Base-by-base conservation (phyloP, 1,140 invertebrate species). In the Nephila pilipes region DNA sequence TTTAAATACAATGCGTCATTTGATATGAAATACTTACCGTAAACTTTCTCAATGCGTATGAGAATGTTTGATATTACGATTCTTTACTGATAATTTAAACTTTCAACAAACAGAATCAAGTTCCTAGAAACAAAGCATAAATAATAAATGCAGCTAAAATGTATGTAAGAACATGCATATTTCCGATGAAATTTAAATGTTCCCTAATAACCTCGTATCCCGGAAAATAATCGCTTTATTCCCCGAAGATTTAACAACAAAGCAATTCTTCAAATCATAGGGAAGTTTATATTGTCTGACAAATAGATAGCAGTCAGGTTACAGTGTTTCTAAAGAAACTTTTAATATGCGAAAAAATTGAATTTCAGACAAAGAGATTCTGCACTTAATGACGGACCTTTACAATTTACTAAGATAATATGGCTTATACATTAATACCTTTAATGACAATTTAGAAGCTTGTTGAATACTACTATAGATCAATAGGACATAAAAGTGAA, bases 321-420 rank as follows among this genome's bases (percentile, higher is more conserved):
- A 85, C 83, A 85, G 57, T 60, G 57, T 85, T 55, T 60, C 60
- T 85, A 85, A 85, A 85, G 83, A 85, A 85, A 85, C 83, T 85
- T 57, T 60, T 85, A 55, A 85, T 36, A 55, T 55, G 83, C 32
- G 83, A 85, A 85, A 25, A 85, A 85, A 85, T 85, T 85, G 83
- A 85, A 85, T 85, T 85, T 85, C 18, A 25, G 83, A 85, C 83
- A 85, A 29, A 22, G 46, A 16, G 81, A 46, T 8, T 32, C n/a
- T 16, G 16, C n/a, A 20, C 20, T 25, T 85, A 85, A 85, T 85
- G 83, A 29, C 32, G 29, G 83, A 58, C 54, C 29, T 29, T 55
- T 38, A 55, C 38, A 83, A 83, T 83, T 83, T 83, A 83, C 80
- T 22, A 20, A 38, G 46, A 83, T 38, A 55, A 54, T 83, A 55